Evolutionary conservation across 2,888 invertebrate genomes (phyloP).

Genomic region (Megaustenia siamemsis): DNA sequence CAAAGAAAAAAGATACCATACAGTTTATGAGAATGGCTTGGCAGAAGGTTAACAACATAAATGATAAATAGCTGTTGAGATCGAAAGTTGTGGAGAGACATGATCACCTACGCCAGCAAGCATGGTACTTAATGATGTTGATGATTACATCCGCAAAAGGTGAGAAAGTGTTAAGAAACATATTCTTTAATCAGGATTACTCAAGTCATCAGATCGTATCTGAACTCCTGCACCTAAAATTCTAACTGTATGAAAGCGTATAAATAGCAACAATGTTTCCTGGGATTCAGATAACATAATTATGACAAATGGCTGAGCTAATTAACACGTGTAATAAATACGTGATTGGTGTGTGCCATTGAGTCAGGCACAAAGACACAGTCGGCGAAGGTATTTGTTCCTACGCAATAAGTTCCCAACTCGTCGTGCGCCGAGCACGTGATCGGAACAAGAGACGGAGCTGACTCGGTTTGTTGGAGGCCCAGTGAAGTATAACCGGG

Average conservation of each 20-base stretch:
- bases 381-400: background rate
- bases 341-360: background rate
- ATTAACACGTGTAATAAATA: slow-evolving; percentile 13
- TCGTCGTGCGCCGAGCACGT: background rate
- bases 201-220: no score
- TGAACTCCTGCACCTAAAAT: no score
- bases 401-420: background rate
- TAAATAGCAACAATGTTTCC: background rate
- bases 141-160: no score
- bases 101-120: no score
- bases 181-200: no score
- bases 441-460: background rate
- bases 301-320: background rate
- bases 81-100: no score
- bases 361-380: background rate
- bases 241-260: background rate
- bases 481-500: background rate
- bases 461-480: background rate
- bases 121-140: no score
- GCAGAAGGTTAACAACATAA: no score
- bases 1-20: no score
- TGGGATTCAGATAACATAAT: background rate
- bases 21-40: no score
- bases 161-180: no score
- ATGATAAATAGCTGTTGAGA: no score